Conservation (phyloP, 2,797 vertebrate species). For the Lagorchestes hirsutus region DNA sequence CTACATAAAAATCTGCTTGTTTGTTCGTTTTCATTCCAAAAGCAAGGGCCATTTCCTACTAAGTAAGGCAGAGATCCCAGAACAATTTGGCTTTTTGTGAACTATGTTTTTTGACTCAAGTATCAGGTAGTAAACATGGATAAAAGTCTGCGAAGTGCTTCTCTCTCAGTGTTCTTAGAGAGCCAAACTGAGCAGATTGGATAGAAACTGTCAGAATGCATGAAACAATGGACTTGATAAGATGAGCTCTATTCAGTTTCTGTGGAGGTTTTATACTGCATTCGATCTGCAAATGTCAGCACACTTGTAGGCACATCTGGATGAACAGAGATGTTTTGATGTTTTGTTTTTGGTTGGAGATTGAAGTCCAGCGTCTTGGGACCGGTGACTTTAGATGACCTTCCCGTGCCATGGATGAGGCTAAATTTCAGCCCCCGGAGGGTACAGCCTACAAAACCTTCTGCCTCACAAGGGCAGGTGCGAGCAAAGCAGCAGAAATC, state of each 20-base stretch:
- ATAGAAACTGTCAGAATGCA: constrained; percentile 73
- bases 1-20: not conserved
- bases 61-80: constrained; percentile 62
- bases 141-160: constrained; percentile 62
- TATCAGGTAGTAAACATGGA: constrained; percentile 74
- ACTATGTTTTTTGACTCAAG: constrained; percentile 67
- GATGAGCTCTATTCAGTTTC: constrained; percentile 66
- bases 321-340: constrained; percentile 87
- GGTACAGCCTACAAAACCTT: constrained; percentile 88
- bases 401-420: constrained; percentile 87
- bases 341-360: constrained; percentile 85
- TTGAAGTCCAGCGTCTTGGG: constrained; percentile 89
- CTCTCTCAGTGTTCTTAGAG: constrained; percentile 70
- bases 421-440: constrained; percentile 91
- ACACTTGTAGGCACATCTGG: constrained; percentile 80
- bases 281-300: constrained; percentile 83
- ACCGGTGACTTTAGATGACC: constrained; percentile 90
- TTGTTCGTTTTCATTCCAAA: constrained; percentile 40
- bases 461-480: constrained; percentile 88
- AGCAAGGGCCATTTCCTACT: constrained; percentile 71
- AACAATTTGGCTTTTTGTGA: constrained; percentile 72
- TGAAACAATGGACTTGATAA: constrained; percentile 78
- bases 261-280: constrained; percentile 34
- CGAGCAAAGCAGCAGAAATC: constrained; percentile 85
- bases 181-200: constrained; percentile 72